Evolutionary conservation across 2,797 vertebrate species (phyloP), one percentile per base, ranked within the genome.

Genomic region (Nothura maculosa): DNA sequence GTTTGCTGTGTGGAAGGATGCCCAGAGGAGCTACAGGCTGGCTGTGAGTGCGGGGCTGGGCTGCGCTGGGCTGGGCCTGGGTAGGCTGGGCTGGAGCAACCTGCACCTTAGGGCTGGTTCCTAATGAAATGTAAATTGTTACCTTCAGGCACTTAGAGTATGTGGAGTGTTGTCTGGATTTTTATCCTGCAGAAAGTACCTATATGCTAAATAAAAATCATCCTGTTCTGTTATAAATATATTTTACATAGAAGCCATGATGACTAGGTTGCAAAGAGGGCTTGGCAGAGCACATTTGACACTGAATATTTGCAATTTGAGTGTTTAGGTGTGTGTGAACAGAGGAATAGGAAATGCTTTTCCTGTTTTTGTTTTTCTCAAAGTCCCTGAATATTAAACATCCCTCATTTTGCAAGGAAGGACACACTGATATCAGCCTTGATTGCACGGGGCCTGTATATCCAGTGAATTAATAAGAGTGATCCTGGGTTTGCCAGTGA

Each of bases 1-100:
- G 9, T 1, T 12, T n/a, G 20, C 27, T 55, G 42, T 2, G 1
- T 25, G 32, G n/a, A 58, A 55, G 61, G 30, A 11, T 0, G 3
- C 32, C 10, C 17, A 30, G 18, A 27, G 43, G 48, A 60, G 60
- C 50, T 17, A 10, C 36, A 21, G 42, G 12, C n/a, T 36, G 57
- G 9, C 27, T 55, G 57, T 34, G n/a, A 48, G 38, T 45, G 14
- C 67, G 40, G 43, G 30, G 14, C 40, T 22, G 40, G 1, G 9
- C 19, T 30, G 38, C 27, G 38, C 28, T 9, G 20, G 10, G 24
- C 1, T 1, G 34, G 16, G 47, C 47, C 21, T 12, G 47, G 45
- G 19, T 12, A 40, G 13, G 38, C 43, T 20, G 43, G 43, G 43
- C 43, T 48, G 47, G 21, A 48, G 24, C 24, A 50, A 22, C 24